Conservation (phyloP, 2,113 vertebrate genomes). For the Chloebia gouldiae region DNA sequence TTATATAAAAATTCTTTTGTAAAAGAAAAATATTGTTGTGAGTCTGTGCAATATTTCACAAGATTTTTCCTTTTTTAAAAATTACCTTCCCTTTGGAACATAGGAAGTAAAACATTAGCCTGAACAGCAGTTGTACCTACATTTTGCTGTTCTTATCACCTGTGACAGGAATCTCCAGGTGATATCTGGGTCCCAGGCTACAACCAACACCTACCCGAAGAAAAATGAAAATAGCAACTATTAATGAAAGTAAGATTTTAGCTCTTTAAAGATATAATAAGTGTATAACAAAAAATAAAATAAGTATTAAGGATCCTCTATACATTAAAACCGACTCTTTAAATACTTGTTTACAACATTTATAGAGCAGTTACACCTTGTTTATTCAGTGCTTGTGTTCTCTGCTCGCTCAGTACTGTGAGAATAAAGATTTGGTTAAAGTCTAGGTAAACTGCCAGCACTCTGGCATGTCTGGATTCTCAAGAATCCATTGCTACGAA, state of each 20-base stretch:
- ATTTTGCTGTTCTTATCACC: not conserved
- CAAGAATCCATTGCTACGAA: conserved; percentile 43
- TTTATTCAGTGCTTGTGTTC: not conserved
- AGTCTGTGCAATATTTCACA: not conserved
- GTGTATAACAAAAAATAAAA: not conserved
- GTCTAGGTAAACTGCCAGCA: conserved; percentile 1
- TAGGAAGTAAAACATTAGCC: not conserved
- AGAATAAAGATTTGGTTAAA: not conserved
- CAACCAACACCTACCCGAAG: not conserved
- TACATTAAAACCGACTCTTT: not conserved
- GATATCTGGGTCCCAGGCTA: not conserved
- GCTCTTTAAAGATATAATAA: not conserved
- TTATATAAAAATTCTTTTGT: not conserved
- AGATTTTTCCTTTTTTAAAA: not conserved
- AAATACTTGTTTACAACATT: not conserved
- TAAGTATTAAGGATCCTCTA: not conserved
- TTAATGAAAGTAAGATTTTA: not conserved
- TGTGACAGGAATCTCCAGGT: not conserved
- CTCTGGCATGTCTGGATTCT: conserved; percentile 50
- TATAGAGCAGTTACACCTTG: not conserved
- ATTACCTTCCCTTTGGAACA: not conserved
- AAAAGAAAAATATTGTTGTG: not conserved
- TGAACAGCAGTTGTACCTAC: not conserved
- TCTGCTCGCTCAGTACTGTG: not conserved
- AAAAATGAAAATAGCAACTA: not conserved